Percentiles rank a stretch among this genome's conserved stretches.
These are phyloP conservation scores for Syrphus vitripennis DNA, from an alignment of 2,888 invertebrate species.

Conservation along the genomic window DNA sequence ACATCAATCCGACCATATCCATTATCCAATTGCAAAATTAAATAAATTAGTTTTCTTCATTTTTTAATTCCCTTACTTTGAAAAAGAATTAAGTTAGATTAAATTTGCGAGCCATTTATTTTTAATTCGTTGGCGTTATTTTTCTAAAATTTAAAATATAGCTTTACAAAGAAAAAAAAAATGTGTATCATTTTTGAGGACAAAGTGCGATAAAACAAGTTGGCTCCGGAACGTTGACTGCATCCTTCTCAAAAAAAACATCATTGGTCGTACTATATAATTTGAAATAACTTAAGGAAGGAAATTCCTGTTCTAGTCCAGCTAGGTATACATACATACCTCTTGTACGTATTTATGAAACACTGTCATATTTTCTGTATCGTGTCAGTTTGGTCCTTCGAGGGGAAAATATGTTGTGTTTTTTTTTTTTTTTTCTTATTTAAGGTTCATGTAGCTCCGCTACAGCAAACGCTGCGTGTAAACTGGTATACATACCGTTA, in stretches of 20 bases:
- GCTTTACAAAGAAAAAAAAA: background rate
- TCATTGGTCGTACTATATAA: conserved; percentile 52
- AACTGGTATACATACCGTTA: background rate
- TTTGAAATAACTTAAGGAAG: conserved; percentile 31
- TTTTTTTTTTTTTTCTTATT: background rate
- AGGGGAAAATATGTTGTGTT: conserved; percentile 27
- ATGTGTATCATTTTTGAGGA: background rate
- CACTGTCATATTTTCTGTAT: conserved; percentile 35
- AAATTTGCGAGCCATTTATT: conserved; percentile 27
- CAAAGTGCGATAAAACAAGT: conserved; percentile 27
- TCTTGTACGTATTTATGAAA: conserved; percentile 23
- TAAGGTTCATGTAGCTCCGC: background rate
- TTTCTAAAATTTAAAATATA: background rate
- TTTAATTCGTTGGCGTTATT: conserved; percentile 48
- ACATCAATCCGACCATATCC: background rate
- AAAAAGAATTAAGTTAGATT: background rate
- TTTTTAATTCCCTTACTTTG: background rate
- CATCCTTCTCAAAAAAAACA: background rate
- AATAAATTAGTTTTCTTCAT: too few species aligned
- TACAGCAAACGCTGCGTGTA: background rate
- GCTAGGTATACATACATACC: background rate
- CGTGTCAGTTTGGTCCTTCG: conserved; percentile 16
- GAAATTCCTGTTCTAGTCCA: conserved; percentile 26
- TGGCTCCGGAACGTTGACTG: conserved; percentile 1
- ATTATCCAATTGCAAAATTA: background rate